Base-by-base conservation (phyloP, 2,797 vertebrate species). In the Mus caroli region DNA sequence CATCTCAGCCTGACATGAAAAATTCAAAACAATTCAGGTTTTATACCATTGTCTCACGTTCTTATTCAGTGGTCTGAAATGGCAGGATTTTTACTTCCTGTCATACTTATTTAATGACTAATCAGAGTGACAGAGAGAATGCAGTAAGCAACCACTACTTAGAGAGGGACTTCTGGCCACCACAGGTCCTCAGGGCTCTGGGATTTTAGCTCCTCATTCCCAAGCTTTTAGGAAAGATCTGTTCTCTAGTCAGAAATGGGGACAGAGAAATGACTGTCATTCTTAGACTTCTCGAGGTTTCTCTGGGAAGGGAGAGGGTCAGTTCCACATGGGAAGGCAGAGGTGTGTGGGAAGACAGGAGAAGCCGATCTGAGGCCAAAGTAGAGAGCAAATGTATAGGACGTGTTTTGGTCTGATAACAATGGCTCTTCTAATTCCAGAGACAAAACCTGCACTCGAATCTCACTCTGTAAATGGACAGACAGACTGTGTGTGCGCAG, bases 1-100 rank as follows among this genome's bases (percentile, higher is more conserved):
- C 69, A 54, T 95, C 31, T 69, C 43, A 92, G 62, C 56, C 50
- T 96, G 60, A 90, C 10, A n/a, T 67, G 85, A 91, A 94, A 77
- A 10, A 60, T 94, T 79, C 50, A 95, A 96, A 43, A 92, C 87
- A 62, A 95, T 92, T 90, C 60, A 91, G 28, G 58, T 96, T 94
- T 43, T 95, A 89, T 96, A 31, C 28, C 92, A 90, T 90, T 62
- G 82, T 95, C 24, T 37, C 62, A 64, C 12, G 78, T 22, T 90
- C 54, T 96, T 94, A 80, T 8, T 73, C 20, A 64, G 24, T 85
- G 89, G 19, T 77, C 91, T 6, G 52, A 2, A 37, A 24, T 54
- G 93, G 15, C 46, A 88, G 6, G n/a, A 46, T 73, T 95, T 93
- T 34, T 73, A 52, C 37, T 94, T 95, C 22, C 11, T 71, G 95